These are phyloP conservation scores for Falco novaeseelandiae DNA, from an alignment of 2,797 vertebrate species.

Conservation along the genomic window DNA sequence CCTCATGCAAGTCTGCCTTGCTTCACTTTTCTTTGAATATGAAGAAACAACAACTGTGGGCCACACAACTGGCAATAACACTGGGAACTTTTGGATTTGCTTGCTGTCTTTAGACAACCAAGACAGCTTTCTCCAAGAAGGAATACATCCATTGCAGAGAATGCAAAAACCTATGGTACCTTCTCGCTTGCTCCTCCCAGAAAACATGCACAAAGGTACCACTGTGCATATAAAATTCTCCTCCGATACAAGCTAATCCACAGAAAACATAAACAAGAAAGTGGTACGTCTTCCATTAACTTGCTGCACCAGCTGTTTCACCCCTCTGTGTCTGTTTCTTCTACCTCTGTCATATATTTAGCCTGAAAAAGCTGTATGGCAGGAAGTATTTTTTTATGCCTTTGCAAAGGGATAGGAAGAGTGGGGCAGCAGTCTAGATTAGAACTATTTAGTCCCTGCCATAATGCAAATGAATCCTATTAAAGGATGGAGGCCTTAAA, in stretches of 20 bases:
- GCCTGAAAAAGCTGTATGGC: neutral
- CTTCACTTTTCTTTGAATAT: neutral
- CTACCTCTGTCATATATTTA: neutral
- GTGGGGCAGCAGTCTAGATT: neutral
- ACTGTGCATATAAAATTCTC: neutral
- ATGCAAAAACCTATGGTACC: neutral
- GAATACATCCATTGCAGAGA: neutral
- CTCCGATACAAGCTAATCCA: neutral
- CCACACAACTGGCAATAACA: neutral
- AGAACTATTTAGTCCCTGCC: neutral
- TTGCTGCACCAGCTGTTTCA: neutral
- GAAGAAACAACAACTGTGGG: neutral
- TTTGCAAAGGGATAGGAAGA: neutral
- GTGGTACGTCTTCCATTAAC: neutral
- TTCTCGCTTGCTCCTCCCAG: neutral
- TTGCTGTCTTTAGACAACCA: neutral
- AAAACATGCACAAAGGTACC: neutral
- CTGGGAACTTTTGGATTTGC: neutral
- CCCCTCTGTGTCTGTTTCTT: neutral
- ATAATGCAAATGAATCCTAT: constrained; percentile 56
- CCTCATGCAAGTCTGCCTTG: neutral
- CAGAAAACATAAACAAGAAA: neutral
- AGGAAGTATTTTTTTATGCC: neutral
- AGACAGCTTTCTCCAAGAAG: neutral
- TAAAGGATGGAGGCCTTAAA: constrained; percentile 54